Evolutionary conservation across 2,113 vertebrate species (phyloP), one percentile per base, ranked within the genome.

Genomic region (Istiophorus platypterus): DNA sequence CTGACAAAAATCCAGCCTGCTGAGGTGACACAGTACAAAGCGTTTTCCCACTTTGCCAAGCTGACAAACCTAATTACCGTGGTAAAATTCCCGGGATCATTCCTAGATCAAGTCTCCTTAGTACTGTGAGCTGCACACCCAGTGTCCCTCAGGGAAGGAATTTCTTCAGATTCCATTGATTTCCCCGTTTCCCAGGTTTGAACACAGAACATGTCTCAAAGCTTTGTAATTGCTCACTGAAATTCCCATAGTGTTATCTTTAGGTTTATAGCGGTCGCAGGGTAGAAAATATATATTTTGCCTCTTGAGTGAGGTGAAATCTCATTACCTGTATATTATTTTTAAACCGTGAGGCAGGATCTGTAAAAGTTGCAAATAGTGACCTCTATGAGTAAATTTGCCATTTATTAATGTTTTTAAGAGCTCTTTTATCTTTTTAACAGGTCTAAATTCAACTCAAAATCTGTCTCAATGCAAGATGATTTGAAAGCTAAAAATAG

Each of bases 21-120:
- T 78, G 82, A 89, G 89, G 91, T 81, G 92, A 92, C 91, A 89
- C 81, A 41, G 80, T 88, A 88, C 91, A 93, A 92, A 93, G 91
- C 73, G 82, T 89, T 92, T 92, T 78, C 86, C 81, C 85, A 88
- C 86, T 91, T 87, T 87, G 73, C 81, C 88, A 63, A 92, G 86
- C 91, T 91, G 91, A 91, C 92, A 91, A 87, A 90, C 72, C 90
- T 89, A 89, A 93, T 92, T 92, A 92, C 84, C 0, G 80, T 29
- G 82, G 64, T 76, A 81, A 83, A 79, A 85, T 86, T 90, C 85
- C 85, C n/a, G 41, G 86, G 92, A 91, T 93, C 89, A 91, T 85
- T 72, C 81, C 70, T 54, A 85, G 92, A 94, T 92, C 88, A 88
- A 89, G 86, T 84, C 88, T 87, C 85, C 87, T 88, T 89, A 90